Conservation (phyloP, 2,888 invertebrate species). For the Noctua fimbriata region DNA sequence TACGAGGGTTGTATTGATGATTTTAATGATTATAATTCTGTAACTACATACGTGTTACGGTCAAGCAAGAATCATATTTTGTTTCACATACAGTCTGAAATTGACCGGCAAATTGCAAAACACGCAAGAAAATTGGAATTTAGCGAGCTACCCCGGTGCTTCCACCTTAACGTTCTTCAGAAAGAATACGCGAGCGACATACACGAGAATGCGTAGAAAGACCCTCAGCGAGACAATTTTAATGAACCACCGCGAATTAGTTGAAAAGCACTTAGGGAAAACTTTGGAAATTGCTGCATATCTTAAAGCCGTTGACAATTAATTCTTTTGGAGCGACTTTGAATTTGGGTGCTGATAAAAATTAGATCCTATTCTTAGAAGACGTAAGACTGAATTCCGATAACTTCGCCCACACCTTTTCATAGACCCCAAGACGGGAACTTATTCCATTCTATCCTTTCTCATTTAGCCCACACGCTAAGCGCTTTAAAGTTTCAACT, state of each 20-base stretch:
- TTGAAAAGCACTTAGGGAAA: conserved; percentile 54
- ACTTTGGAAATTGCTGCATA: conserved; percentile 60
- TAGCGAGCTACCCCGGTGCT: too few relatives aligned
- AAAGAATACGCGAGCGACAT: conserved; percentile 29
- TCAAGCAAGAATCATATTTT: too few relatives aligned
- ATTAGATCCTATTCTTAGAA: background rate
- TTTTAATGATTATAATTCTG: too few relatives aligned
- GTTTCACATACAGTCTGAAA: too few relatives aligned
- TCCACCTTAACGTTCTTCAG: conserved; percentile 19
- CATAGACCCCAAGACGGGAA: background rate
- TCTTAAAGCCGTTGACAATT: conserved; percentile 40
- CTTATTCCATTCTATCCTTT: background rate
- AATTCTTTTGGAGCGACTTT: conserved; percentile 25
- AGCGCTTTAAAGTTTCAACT: conserved; percentile 38
- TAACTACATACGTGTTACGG: too few relatives aligned
- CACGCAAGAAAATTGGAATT: too few relatives aligned
- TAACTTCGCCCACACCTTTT: background rate
- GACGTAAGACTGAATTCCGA: background rate
- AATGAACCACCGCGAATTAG: conserved; percentile 59
- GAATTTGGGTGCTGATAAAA: conserved; percentile 21
- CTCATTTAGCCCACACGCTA: conserved; percentile 11
- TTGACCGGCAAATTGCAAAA: too few relatives aligned
- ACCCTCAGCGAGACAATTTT: conserved; percentile 46
- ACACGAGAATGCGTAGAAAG: conserved; percentile 23
- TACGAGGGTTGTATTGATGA: too few relatives aligned